phyloP scores from a whole-genome alignment of 2,113 vertebrate species.

The Cavia porcellus region DNA sequence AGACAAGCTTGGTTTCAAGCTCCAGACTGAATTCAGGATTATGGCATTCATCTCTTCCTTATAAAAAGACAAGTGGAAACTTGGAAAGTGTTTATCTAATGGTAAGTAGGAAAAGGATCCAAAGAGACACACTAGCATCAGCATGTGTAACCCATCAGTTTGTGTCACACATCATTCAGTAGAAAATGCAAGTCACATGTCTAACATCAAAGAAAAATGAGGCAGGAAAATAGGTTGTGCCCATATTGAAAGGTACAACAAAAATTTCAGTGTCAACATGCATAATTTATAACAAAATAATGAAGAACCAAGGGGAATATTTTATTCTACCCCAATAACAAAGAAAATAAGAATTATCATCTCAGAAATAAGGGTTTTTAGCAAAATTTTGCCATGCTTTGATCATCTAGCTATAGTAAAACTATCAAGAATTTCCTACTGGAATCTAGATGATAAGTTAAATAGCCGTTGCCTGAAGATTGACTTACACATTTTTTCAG shows the following conservation, averaged over 20 bases:
- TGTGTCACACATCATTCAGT: background rate
- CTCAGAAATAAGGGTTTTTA: background rate
- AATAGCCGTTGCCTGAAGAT: background rate
- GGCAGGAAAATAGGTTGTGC: background rate
- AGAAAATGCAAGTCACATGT: background rate
- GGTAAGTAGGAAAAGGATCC: background rate
- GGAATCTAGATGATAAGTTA: background rate
- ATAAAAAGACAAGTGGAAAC: background rate
- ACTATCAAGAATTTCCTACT: background rate
- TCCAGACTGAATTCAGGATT: background rate
- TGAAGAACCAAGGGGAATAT: background rate
- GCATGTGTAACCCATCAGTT: background rate
- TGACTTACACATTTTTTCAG: background rate
- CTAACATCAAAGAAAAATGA: background rate
- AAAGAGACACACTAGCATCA: background rate
- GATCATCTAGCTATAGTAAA: background rate
- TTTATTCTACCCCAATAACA: background rate
- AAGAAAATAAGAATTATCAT: background rate
- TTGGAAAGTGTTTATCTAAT: background rate
- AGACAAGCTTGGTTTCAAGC: background rate
- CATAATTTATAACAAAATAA: background rate
- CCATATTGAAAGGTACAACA: background rate
- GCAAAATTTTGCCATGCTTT: background rate
- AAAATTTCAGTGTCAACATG: background rate
- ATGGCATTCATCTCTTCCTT: background rate